These are phyloP conservation scores for Coregonus clupeaformis DNA, from an alignment of 2,113 vertebrate genomes.

Conservation along the genomic window DNA sequence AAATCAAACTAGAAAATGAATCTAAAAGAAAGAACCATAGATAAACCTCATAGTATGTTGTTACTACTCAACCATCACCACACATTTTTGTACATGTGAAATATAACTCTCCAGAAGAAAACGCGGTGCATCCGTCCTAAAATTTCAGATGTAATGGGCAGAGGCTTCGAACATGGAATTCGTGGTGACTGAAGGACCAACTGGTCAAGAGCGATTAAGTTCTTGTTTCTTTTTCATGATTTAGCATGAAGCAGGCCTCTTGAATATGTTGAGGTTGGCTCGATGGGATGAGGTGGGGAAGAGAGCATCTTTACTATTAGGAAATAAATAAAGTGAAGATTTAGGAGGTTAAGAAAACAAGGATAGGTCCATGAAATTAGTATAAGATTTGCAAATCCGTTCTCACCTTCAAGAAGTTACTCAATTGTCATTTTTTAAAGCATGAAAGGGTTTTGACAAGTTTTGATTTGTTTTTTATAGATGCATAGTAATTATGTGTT, in stretches of 20 bases:
- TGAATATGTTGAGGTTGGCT: conserved; percentile 24
- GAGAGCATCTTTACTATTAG: conserved; percentile 38
- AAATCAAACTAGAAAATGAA: too few species aligned
- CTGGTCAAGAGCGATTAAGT: conserved; percentile 35
- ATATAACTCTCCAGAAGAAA: too few species aligned
- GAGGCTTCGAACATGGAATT: neutral
- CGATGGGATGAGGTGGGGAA: conserved; percentile 47
- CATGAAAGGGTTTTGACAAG: conserved; percentile 37
- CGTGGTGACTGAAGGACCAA: conserved; percentile 36
- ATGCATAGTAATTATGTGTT: conserved; percentile 25
- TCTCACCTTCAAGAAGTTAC: neutral
- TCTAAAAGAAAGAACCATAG: too few species aligned
- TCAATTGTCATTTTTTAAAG: conserved; percentile 1
- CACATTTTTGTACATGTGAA: too few species aligned
- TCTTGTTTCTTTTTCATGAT: conserved; percentile 35
- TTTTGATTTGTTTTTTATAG: conserved; percentile 25
- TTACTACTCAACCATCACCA: too few species aligned
- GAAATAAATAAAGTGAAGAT: too few species aligned
- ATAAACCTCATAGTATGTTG: too few species aligned
- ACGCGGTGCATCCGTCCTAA: too few species aligned
- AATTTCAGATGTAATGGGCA: too few species aligned
- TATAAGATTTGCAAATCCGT: neutral
- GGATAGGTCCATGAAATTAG: conserved; percentile 6
- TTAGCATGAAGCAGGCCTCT: conserved; percentile 47
- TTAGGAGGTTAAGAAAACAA: too few species aligned